Evolutionary conservation across 2,113 vertebrate genomes (phyloP).

Genomic region (Oryzias woworae): DNA sequence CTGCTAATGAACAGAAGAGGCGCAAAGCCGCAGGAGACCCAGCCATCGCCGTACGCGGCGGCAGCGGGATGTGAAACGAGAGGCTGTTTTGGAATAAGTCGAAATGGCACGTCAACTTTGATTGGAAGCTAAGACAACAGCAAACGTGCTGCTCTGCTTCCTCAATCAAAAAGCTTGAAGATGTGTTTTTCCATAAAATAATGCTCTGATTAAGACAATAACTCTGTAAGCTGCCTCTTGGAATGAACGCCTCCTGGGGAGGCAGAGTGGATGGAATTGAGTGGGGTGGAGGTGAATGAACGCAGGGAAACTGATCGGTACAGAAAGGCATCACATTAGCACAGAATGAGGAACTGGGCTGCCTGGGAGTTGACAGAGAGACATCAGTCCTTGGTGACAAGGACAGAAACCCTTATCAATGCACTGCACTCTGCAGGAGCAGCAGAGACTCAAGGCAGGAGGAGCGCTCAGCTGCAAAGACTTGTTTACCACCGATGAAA

Average conservation of each 20-base stretch:
- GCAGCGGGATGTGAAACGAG: conserved; percentile 37
- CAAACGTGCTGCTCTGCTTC: not conserved
- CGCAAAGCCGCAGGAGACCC: conserved; percentile 53
- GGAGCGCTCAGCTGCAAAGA: conserved; percentile 25
- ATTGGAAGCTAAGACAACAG: conserved; percentile 29
- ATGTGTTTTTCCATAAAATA: not conserved
- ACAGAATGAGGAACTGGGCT: conserved; percentile 66
- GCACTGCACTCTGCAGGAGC: conserved; percentile 53
- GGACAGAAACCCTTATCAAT: conserved; percentile 70
- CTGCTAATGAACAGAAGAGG: conserved; percentile 67
- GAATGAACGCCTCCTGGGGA: conserved; percentile 14
- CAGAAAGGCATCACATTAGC: conserved; percentile 43
- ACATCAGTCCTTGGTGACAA: conserved; percentile 73
- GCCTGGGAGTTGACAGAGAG: conserved; percentile 65
- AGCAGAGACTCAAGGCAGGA: conserved; percentile 14
- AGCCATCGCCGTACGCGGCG: conserved; percentile 27
- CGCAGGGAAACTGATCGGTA: conserved; percentile 51
- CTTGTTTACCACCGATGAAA: conserved; percentile 46
- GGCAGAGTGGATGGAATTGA: conserved; percentile 5
- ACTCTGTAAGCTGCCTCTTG: conserved; percentile 22
- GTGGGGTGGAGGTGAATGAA: conserved; percentile 12
- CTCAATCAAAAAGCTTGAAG: no score
- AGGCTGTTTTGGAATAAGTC: conserved; percentile 13
- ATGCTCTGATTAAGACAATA: conserved; percentile 50
- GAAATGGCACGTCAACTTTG: conserved; percentile 28